A percentile compares a stretch with the other conserved stretches of the same genome.
Conservation (phyloP, 1,140 invertebrate species). For the Formica exsecta region DNA sequence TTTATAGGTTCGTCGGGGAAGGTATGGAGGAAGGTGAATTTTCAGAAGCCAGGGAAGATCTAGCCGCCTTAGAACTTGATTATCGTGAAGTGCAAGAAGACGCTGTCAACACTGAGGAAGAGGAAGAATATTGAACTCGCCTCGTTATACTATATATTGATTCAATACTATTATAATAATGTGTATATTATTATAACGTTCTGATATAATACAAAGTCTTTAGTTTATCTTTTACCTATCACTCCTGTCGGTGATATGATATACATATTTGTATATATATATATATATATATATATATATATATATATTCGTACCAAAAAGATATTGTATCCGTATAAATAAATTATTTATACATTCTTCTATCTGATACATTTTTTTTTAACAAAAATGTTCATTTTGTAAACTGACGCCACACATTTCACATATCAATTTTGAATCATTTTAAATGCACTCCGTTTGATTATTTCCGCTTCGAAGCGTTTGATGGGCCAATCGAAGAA, state of each 20-base stretch:
- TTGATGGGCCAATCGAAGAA: too few species aligned
- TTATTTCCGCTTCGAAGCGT: too few species aligned
- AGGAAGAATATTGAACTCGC: conserved; percentile 73
- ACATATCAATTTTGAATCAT: too few species aligned
- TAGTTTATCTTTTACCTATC: conserved; percentile 2
- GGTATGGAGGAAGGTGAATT: conserved; percentile 94
- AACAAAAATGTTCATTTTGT: not conserved
- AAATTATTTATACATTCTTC: conserved; percentile 58
- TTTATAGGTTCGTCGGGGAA: conserved; percentile 88
- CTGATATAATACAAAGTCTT: not conserved
- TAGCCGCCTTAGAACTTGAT: conserved; percentile 91
- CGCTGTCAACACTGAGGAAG: conserved; percentile 75
- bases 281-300: too few species aligned
- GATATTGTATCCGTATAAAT: conserved; percentile 25
- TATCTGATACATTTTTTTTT: not conserved
- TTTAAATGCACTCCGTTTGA: not conserved
- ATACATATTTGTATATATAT: not conserved
- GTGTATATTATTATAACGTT: conserved; percentile 24
- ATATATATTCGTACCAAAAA: not conserved
- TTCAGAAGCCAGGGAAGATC: conserved; percentile 91
- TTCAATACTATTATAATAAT: conserved; percentile 24
- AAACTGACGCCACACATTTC: not conserved
- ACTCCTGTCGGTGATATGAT: not conserved
- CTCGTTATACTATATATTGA: not conserved
- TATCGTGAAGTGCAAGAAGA: conserved; percentile 88